These are phyloP conservation scores for Sinocyclocheilus grahami DNA, from an alignment of 2,113 vertebrate species.

Conservation along the genomic window DNA sequence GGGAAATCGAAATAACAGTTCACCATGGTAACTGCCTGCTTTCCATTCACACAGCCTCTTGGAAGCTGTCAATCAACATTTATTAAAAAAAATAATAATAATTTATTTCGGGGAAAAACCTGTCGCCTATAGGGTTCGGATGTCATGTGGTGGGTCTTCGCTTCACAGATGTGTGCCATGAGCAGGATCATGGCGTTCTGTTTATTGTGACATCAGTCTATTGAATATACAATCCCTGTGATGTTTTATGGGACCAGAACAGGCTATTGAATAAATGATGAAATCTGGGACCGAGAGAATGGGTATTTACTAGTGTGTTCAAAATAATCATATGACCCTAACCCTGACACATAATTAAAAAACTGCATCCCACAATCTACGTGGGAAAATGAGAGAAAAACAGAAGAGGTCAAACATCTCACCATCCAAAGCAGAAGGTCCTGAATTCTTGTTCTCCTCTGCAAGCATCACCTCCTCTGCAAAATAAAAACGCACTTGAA, in stretches of 20 bases:
- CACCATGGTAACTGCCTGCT: constrained; percentile 66
- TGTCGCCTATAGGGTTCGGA: background rate
- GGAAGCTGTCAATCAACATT: constrained; percentile 76
- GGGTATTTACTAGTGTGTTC: background rate
- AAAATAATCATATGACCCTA: constrained; percentile 19
- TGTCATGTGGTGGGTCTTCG: background rate
- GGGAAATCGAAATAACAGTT: background rate
- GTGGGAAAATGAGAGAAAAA: background rate
- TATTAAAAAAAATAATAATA: no score
- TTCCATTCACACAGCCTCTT: constrained; percentile 72
- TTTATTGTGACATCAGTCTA: background rate
- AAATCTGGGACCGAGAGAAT: background rate
- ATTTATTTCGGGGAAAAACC: no score
- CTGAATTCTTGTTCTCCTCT: constrained; percentile 96
- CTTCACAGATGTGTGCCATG: background rate
- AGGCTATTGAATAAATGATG: background rate
- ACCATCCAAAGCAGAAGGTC: constrained; percentile 96
- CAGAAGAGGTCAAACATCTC: constrained; percentile 65
- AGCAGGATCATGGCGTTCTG: background rate
- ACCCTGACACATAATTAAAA: constrained; percentile 12
- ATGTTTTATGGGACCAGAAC: background rate
- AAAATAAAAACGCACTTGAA: constrained; percentile 27
- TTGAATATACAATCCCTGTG: background rate
- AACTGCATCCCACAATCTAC: constrained; percentile 3
- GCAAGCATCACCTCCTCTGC: constrained; percentile 98